These are phyloP conservation scores for Pachliopta kotzebuea DNA, from an alignment of 2,888 invertebrate species.

Conservation along the genomic window DNA sequence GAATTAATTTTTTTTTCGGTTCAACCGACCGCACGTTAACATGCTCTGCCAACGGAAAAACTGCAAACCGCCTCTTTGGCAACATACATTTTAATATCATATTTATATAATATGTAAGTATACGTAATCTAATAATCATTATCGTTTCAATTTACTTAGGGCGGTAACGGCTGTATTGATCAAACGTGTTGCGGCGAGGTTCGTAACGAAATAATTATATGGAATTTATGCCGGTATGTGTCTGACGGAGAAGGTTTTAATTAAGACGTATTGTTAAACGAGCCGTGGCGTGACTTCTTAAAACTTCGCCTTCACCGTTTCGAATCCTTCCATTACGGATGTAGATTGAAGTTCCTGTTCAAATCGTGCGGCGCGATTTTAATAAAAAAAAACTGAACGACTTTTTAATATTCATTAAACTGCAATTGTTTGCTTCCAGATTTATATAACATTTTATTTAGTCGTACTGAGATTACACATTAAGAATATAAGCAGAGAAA, in stretches of 20 bases:
- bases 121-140: constrained; percentile 44
- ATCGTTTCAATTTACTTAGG: constrained; percentile 36
- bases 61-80: constrained; percentile 40
- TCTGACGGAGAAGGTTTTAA: constrained; percentile 63
- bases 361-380: constrained; percentile 26
- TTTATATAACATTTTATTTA: no score
- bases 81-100: constrained; percentile 52
- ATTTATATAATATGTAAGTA: no score
- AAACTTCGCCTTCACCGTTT: constrained; percentile 55
- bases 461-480: constrained; percentile 32
- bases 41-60: constrained; percentile 30
- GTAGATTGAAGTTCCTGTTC: constrained; percentile 42
- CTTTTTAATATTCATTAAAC: constrained; percentile 6
- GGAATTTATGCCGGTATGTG: constrained; percentile 47
- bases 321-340: constrained; percentile 54
- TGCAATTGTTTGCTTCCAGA: background rate
- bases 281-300: constrained; percentile 67
- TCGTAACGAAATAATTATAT: constrained; percentile 68
- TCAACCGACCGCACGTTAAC: constrained; percentile 39
- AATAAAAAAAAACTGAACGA: constrained; percentile 8
- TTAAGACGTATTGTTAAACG: constrained; percentile 72
- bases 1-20: constrained; percentile 46
- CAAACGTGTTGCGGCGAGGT: constrained; percentile 47
- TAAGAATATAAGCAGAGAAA: background rate
- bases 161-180: constrained; percentile 42